Evolutionary conservation across 1,140 invertebrate genomes (phyloP).

Genomic region (Penaeus vannamei): DNA sequence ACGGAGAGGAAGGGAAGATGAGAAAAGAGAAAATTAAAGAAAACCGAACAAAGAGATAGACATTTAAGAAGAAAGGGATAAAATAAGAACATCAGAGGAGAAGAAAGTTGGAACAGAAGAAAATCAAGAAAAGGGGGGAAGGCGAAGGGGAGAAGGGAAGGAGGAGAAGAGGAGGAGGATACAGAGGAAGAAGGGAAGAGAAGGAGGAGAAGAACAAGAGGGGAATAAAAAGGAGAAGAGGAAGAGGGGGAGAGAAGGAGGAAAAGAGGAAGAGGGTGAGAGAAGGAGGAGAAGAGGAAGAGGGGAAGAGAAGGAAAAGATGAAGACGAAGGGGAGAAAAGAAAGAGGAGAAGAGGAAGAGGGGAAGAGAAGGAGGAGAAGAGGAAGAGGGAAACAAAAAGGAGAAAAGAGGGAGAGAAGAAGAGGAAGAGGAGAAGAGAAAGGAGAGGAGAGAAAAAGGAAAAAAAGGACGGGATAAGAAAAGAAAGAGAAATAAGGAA

Average conservation of each 20-base stretch:
- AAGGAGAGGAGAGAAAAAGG: neutral
- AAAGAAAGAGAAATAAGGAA: neutral
- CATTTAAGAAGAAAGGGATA: neutral
- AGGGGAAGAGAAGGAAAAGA: too few species aligned
- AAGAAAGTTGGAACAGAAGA: neutral
- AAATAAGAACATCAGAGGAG: neutral
- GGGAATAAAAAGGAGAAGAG: neutral
- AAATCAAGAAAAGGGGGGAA: slow-evolving; percentile 5
- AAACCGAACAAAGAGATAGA: neutral
- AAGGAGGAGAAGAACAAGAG: neutral
- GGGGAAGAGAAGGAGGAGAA: neutral
- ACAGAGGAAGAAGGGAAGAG: too few species aligned
- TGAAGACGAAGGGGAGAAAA: too few species aligned
- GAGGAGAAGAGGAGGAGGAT: neutral
- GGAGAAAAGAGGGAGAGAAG: too few species aligned
- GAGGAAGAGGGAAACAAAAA: neutral
- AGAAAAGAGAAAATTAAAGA: neutral
- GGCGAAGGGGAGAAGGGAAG: neutral
- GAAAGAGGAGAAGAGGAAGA: neutral
- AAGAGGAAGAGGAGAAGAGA: slow-evolving; percentile 6
- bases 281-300: too few species aligned
- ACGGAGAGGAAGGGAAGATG: neutral
- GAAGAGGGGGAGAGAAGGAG: too few species aligned
- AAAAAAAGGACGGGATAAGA: neutral
- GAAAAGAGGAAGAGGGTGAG: neutral